phyloP scores from a whole-genome alignment of 2,888 invertebrate genomes.

The Penaeus monodon region DNA sequence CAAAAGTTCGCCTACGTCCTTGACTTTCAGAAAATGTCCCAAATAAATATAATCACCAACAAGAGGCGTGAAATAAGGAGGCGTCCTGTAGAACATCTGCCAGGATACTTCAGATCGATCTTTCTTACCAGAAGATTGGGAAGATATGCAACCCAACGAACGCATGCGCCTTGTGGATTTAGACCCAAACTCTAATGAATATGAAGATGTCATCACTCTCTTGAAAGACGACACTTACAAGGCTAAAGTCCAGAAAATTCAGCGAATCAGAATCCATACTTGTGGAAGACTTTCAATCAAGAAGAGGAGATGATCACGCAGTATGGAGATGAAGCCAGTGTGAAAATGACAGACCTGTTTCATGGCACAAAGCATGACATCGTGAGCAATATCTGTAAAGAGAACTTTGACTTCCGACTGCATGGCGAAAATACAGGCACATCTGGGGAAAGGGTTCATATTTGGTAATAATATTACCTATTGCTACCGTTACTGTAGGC shows the following conservation, averaged over 20 bases:
- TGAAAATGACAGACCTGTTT: constrained; percentile 65
- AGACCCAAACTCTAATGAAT: not conserved
- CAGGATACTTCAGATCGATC: too few relatives aligned
- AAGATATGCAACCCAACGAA: constrained; percentile 4
- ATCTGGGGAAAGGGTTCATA: constrained; percentile 68
- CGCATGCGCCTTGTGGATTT: not conserved
- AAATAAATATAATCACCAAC: constrained; percentile 22
- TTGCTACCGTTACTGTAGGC: not conserved
- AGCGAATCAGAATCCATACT: constrained; percentile 19
- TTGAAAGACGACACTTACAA: not conserved
- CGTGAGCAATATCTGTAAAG: constrained; percentile 66
- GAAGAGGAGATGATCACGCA: not conserved
- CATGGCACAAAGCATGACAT: constrained; percentile 67
- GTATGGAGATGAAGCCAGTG: constrained; percentile 9
- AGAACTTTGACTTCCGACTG: constrained; percentile 68
- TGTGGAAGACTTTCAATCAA: not conserved
- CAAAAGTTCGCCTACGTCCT: not conserved
- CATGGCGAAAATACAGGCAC: constrained; percentile 65
- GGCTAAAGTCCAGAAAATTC: not conserved
- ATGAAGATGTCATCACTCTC: not conserved
- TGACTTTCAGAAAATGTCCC: constrained; percentile 11
- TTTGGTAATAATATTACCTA: constrained; percentile 64
- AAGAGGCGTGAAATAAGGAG: not conserved
- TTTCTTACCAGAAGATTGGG: not conserved
- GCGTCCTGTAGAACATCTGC: not conserved